Evolutionary conservation across 2,797 vertebrate species (phyloP), one percentile per base, ranked within the genome.

Genomic region (Gobio occitaniae): DNA sequence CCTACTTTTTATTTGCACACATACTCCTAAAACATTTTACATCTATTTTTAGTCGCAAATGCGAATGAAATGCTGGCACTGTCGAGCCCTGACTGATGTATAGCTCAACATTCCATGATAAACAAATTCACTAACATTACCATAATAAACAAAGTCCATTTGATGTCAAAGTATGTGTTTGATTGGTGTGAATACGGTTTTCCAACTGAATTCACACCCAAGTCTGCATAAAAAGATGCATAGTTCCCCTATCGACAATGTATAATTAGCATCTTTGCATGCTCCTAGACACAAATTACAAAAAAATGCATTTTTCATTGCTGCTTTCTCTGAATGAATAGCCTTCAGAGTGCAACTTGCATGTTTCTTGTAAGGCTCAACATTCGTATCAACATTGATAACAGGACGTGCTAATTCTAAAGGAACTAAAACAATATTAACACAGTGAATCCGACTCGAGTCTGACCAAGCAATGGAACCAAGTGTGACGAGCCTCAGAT

Each of bases 321-420:
- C 36, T 6, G 36, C 75, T 61, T 25, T 77, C 75, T 61, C 75
- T 77, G 8, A 77, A 77, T 61, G 25, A 77, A 77, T 7, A 77
- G 21, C 54, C 36, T 77, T n/a, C 21, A 15, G 76, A 16, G 56
- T n/a, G 13, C 2, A 77, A 38, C 4, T 25, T 25, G 3, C 7
- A 16, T 61, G 36, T 38, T 65, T 47, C 25, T 32, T 65, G 13
- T 6, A 21, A 13, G 13, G 59, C 25, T 25, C 25, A 25, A 25
- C 54, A n/a, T 59, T 77, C 2, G 0, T 16, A 16, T 5, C 7
- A 77, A 16, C 2, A 38, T 1, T 0, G 47, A 29, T 25, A 74
- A 71, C 7, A 4, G 21, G n/a, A 32, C 2, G 4, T 19, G 36
- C 11, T 54, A 50, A 79, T 66, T 79, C 59, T 48, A 47, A 76